Base-by-base conservation (phyloP, 2,888 invertebrate genomes). In the Aphrophora alni region DNA sequence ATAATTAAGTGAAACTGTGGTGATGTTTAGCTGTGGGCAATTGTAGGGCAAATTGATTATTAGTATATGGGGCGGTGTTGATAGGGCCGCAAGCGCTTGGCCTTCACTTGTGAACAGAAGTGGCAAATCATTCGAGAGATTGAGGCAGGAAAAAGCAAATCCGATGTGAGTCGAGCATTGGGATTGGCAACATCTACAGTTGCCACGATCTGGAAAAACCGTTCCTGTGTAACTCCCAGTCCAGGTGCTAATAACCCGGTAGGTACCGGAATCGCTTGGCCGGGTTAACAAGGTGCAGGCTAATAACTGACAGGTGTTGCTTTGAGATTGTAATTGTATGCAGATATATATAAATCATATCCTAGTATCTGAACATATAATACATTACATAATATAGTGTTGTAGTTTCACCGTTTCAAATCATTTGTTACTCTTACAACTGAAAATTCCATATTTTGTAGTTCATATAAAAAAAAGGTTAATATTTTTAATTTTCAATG, bases 51-150 rank as follows among this genome's bases (percentile, higher is more conserved):
- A 59, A 59, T 59, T 59, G 59, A 21, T 59, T n/a, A n/a, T n/a
- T 59, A 21, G 59, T 59, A 59, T 25, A 69, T 77, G 68, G 77
- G 77, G 68, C 73, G 69, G 69, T 77, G 77, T 83, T 83, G 72
- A 78, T 89, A 91, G 90, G 90, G 90, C 88, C 90, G 90, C 87
- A 91, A 90, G 88, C 89, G 90, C 88, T 90, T 91, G 87, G 90
- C 90, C 87, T 91, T 91, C 90, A 90, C 90, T 87, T 89, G 90
- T 88, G 90, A 90, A 89, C 90, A 91, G 90, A 91, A 91, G 89
- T 90, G 90, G 89, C 90, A 90, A 89, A 90, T 91, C 88, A 90
- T 91, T 88, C 90, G 90, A 86, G 90, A 90, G 88, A 90, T 91
- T 86, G 90, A 90, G 87, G 89, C 89, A 84, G 90, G 90, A 84